These are phyloP conservation scores for Drosophila hamatofila DNA, from an alignment of 2,888 invertebrate genomes.

Conservation along the genomic window DNA sequence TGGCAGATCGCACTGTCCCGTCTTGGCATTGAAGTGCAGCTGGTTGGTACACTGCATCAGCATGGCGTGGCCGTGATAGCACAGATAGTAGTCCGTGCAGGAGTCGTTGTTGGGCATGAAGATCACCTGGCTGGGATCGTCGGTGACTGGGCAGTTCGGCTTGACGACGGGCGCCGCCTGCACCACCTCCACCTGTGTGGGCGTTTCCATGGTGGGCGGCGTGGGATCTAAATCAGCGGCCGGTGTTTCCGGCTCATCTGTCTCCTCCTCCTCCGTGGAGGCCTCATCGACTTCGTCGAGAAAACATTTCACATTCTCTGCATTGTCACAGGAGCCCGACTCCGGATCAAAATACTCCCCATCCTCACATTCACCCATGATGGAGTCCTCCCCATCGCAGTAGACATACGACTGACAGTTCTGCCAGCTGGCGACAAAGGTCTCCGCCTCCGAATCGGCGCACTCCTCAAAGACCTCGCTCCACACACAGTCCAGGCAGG, in stretches of 20 bases:
- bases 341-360: constrained; percentile 75
- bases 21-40: constrained; percentile 78
- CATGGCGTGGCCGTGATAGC: constrained; percentile 81
- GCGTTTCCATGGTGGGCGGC: constrained; percentile 45
- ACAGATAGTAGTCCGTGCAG: constrained; percentile 83
- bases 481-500: constrained; percentile 2
- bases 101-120: constrained; percentile 74
- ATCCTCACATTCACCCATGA: constrained; percentile 72
- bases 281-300: constrained; percentile 66
- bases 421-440: constrained; percentile 71
- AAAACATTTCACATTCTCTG: constrained; percentile 72
- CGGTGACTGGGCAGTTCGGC: constrained; percentile 71
- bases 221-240: constrained; percentile 36
- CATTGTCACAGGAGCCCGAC: constrained; percentile 69
- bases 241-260: constrained; percentile 24
- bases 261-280: constrained; percentile 28
- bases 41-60: constrained; percentile 82
- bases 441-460: constrained; percentile 48
- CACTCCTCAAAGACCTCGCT: constrained; percentile 71
- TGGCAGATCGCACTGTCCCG: constrained; percentile 81
- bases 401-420: constrained; percentile 81
- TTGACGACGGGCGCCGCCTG: constrained; percentile 66
- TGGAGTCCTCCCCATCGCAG: constrained; percentile 78
- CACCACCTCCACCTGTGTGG: constrained; percentile 54
- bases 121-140: constrained; percentile 80